Evolutionary conservation across 2,113 vertebrate genomes (phyloP).

Genomic region (Thinocorus orbignyianus): DNA sequence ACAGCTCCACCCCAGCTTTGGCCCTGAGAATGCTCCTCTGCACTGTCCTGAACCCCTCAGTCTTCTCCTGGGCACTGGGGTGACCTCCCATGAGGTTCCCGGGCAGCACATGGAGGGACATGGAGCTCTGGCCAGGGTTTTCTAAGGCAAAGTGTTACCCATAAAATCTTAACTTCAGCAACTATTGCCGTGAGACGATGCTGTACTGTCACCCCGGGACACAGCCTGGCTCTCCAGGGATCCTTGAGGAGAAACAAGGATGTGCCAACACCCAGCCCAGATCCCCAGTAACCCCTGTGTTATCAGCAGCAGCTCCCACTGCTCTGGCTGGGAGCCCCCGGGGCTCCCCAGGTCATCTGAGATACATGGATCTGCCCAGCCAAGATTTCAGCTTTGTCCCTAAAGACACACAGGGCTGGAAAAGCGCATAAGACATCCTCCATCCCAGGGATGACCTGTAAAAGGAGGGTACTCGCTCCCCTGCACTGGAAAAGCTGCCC

Average conservation of each 20-base stretch:
- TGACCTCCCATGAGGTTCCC: rapidly evolving
- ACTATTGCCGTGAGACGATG: rapidly evolving
- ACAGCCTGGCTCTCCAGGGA: neutral
- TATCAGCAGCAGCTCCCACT: neutral
- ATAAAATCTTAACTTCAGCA: neutral
- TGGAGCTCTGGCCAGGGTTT: neutral
- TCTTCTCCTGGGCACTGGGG: neutral
- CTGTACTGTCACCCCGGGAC: neutral
- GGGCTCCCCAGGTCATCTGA: rapidly evolving
- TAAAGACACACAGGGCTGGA: rapidly evolving
- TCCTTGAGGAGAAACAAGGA: neutral
- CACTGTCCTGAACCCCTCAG: too few species aligned
- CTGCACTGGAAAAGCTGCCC: neutral
- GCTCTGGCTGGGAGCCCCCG: neutral
- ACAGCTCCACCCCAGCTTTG: neutral
- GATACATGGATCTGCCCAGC: neutral
- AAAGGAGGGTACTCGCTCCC: rapidly evolving
- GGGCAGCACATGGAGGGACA: neutral
- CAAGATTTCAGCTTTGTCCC: neutral
- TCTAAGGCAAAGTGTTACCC: neutral
- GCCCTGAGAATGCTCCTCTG: neutral
- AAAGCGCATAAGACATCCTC: neutral
- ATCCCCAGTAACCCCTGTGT: neutral
- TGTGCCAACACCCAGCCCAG: neutral
- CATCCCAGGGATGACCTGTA: rapidly evolving